phyloP scores from a whole-genome alignment of 2,113 vertebrate species.

The Nettapus auritus region DNA sequence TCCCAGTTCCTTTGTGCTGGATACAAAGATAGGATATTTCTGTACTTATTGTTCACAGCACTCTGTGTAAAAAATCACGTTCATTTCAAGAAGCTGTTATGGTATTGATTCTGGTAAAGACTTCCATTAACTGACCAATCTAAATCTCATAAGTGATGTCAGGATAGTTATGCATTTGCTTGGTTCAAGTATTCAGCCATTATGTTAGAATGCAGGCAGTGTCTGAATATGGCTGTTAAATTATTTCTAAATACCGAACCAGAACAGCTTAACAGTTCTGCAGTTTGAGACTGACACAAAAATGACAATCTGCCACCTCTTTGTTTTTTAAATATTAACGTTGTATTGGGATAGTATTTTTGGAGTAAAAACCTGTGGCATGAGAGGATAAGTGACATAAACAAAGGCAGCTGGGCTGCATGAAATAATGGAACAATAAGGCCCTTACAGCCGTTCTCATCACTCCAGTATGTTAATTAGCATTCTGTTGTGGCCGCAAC shows the following conservation, averaged over 20 bases:
- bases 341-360: slow-evolving; percentile 86
- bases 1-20: slow-evolving; percentile 75
- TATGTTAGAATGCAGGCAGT: slow-evolving; percentile 84
- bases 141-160: slow-evolving; percentile 89
- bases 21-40: slow-evolving; percentile 82
- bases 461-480: slow-evolving; percentile 89
- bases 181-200: slow-evolving; percentile 83
- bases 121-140: slow-evolving; percentile 90
- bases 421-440: slow-evolving; percentile 89
- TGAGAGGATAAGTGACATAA: slow-evolving; percentile 86
- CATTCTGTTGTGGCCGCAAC: slow-evolving; percentile 87
- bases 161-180: slow-evolving; percentile 85
- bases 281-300: slow-evolving; percentile 84
- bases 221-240: slow-evolving; percentile 85
- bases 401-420: slow-evolving; percentile 88
- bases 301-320: slow-evolving; percentile 88
- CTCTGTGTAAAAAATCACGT: slow-evolving; percentile 82
- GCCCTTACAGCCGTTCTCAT: slow-evolving; percentile 84
- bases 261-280: slow-evolving; percentile 84
- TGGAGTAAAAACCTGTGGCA: slow-evolving; percentile 87
- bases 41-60: slow-evolving; percentile 80
- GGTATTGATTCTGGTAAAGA: slow-evolving; percentile 89
- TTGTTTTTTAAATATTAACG: slow-evolving; percentile 90
- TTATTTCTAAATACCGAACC: slow-evolving; percentile 89
- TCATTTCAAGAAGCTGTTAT: slow-evolving; percentile 87